Evolutionary conservation across 2,113 vertebrate genomes (phyloP), one percentile per base, ranked within the genome.

Genomic region (Girardinichthys multiradiatus): DNA sequence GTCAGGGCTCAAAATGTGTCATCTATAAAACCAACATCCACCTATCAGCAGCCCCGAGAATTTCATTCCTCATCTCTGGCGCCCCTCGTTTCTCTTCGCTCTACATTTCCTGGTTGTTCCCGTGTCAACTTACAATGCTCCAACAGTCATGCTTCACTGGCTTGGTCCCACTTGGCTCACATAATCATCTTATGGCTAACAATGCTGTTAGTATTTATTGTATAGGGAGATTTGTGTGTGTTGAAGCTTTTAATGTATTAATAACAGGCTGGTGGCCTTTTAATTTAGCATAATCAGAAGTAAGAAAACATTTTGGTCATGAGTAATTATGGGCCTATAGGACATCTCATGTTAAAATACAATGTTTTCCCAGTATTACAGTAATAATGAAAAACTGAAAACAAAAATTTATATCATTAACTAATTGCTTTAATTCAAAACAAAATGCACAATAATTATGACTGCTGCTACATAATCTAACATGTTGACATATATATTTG

Each of bases 121-220:
- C 2, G 62, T 79, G 57, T 81, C 71, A 42, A 72, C 65, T 77
- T 80, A 81, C 74, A 70, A 61, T 13, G 14, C 79, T 78, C 60
- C 31, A 57, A 64, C 85, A 76, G 77, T 81, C 75, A 74, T 63
- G 81, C 83, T 35, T 68, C 70, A 59, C 71, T 54, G 64, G 66
- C 81, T 29, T 51, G 17, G 62, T 79, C 65, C 72, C 70, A 59
- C 61, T 90, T 73, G 76, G 59, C 70, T 60, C 69, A 82, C 76
- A 59, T 87, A 88, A 89, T 90, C 83, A 71, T 80, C 89, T 90
- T 86, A 64, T 35, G 5, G 77, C 68, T 61, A 85, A 87, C 84
- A 88, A 87, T 85, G 83, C 75, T 74, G 64, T 72, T 76, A 82
- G 64, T 10, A 83, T 87, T 82, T 86, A 77, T 77, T 72, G 75